Evolutionary conservation across 2,797 vertebrate genomes (phyloP), one percentile per base, ranked within the genome.

Genomic region (Sebastes cheni): DNA sequence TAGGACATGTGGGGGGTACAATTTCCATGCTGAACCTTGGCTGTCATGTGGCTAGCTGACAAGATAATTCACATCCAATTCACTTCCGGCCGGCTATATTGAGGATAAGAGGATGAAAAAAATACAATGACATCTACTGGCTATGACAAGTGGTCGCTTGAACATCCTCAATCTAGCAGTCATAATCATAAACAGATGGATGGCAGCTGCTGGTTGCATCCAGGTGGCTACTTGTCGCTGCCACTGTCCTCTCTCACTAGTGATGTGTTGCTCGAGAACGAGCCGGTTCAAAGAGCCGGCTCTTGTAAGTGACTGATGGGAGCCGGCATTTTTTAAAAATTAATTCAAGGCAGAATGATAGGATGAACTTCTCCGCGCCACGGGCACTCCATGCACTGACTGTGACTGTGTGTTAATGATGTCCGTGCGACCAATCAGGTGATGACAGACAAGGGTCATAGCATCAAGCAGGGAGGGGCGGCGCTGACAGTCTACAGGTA

Each of bases 111-210:
- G n/a, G 7, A 25, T 8, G 10, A 1, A 32, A 20, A 32, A 73
- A 52, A 52, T 52, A n/a, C 20, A 9, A 30, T 46, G 79, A 88
- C 55, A 88, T 82, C 80, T 79, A 84, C 27, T 34, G 32, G 14
- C 68, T 36, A 22, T 81, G 89, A 92, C 88, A 91, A 81, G 81
- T 39, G 83, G 30, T 76, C 60, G 75, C 65, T 67, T 77, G 67
- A 81, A 86, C 85, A 73, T 79, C 75, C 72, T 83, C 72, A 50
- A 66, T 88, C 80, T 42, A 81, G 66, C 79, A 60, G 64, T 65
- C n/a, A 85, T 84, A 72, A 91, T 88, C 62, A 81, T 22, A 46
- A 81, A 79, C 89, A 92, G 89, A 86, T 89, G 86, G 80, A 68
- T 14, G 23, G 23, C 87, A 89, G 81, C 73, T 82, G 88, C 75